A percentile compares a stretch with the other conserved stretches of the same genome.
phyloP scores from a whole-genome alignment of 2,113 vertebrate genomes.

The Pardalotus punctatus region DNA sequence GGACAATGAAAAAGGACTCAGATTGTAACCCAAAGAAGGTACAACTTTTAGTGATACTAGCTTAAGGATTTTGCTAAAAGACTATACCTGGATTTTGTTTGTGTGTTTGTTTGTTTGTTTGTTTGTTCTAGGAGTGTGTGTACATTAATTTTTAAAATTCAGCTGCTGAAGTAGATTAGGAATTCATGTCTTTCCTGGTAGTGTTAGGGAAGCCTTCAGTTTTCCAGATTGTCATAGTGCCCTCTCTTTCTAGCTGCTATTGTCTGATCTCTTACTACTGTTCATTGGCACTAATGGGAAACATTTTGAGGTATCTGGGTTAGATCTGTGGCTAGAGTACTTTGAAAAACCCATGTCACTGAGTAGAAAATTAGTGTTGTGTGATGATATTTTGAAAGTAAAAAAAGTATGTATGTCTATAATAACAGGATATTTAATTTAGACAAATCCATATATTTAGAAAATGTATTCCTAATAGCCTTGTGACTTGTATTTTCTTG shows the following conservation, averaged over 20 bases:
- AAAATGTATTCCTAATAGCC: neutral
- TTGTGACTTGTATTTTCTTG: neutral
- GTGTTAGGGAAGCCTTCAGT: neutral
- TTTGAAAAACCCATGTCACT: neutral
- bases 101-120: neutral
- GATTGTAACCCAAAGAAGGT: slow-evolving; percentile 80
- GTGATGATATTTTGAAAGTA: neutral
- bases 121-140: neutral
- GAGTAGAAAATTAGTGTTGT: neutral
- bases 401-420: fast-evolving
- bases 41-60: neutral
- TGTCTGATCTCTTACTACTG: neutral
- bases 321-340: neutral
- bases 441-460: neutral
- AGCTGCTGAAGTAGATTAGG: neutral
- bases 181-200: neutral
- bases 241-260: neutral
- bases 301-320: neutral
- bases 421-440: neutral
- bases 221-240: neutral
- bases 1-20: slow-evolving; percentile 74
- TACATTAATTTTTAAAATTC: neutral
- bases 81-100: neutral
- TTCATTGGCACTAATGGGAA: neutral
- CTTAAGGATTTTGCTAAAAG: neutral